Percentiles rank a stretch among this genome's conserved stretches.
Evolutionary conservation across 2,797 vertebrate genomes (phyloP).

Genomic region (Acanthopagrus latus): DNA sequence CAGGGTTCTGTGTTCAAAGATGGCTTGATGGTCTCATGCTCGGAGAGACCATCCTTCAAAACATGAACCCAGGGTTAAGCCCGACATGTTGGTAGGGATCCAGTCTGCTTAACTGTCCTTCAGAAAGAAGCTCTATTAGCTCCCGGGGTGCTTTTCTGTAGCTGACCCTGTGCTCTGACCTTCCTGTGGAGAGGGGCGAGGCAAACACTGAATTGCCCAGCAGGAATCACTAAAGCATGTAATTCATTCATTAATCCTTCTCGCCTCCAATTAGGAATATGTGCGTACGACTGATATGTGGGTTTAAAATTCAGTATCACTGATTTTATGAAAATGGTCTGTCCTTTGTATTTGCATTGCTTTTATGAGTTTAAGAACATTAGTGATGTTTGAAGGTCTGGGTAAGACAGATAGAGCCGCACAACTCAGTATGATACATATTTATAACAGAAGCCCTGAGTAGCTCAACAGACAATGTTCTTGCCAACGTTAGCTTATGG

Average conservation of each 20-base stretch:
- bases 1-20: slow-evolving; percentile 8
- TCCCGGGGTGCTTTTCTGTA: slow-evolving; percentile 53
- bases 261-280: slow-evolving; percentile 64
- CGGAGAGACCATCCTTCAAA: slow-evolving; percentile 28
- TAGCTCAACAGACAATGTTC: background rate
- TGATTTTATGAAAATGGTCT: slow-evolving; percentile 40
- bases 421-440: background rate
- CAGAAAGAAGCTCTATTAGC: slow-evolving; percentile 49
- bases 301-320: slow-evolving; percentile 51
- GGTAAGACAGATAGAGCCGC: background rate
- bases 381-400: background rate
- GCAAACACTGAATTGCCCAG: slow-evolving; percentile 58
- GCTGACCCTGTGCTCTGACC: slow-evolving; percentile 66
- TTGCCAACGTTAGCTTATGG: no score
- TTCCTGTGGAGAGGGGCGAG: slow-evolving; percentile 56
- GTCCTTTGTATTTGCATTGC: slow-evolving; percentile 25
- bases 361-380: slow-evolving; percentile 12
- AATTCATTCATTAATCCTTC: slow-evolving; percentile 77
- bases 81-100: slow-evolving; percentile 38
- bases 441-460: background rate
- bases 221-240: slow-evolving; percentile 75
- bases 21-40: background rate
- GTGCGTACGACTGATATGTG: slow-evolving; percentile 54
- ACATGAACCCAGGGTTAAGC: slow-evolving; percentile 41
- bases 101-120: slow-evolving; percentile 44